These are phyloP conservation scores for Desmodus rotundus DNA, from an alignment of 2,113 vertebrate genomes.

Conservation along the genomic window DNA sequence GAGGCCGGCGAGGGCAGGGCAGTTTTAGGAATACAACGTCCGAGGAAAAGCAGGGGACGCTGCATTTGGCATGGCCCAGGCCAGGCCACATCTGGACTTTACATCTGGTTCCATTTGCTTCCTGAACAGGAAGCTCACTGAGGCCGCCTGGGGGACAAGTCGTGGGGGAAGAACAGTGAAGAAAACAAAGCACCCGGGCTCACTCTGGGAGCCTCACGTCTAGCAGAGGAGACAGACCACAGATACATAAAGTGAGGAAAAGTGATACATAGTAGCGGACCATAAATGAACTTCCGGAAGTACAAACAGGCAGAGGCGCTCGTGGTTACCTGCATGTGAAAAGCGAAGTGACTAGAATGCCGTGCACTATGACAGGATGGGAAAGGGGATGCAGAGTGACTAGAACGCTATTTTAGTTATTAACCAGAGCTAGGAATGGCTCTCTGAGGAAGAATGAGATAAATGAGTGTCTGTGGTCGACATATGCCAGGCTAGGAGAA, in stretches of 20 bases:
- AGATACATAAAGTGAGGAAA: background rate
- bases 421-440: background rate
- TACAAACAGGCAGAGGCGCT: background rate
- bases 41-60: background rate
- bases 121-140: background rate
- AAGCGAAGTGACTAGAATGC: background rate
- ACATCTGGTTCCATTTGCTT: background rate
- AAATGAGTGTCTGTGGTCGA: background rate
- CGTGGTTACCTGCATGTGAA: background rate
- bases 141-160: background rate
- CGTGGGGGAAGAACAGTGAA: accelerated
- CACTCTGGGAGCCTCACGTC: background rate
- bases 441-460: background rate
- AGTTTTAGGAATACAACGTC: accelerated
- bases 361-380: background rate
- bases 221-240: background rate
- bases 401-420: background rate
- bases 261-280: background rate
- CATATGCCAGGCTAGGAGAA: background rate
- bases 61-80: background rate
- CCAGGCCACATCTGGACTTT: background rate
- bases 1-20: background rate
- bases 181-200: background rate
- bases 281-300: background rate
- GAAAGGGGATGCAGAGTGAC: background rate